Percentiles rank a stretch among this genome's conserved stretches.
These are phyloP conservation scores for Herpetotheres cachinnans DNA, from an alignment of 2,113 vertebrate genomes.

Conservation along the genomic window DNA sequence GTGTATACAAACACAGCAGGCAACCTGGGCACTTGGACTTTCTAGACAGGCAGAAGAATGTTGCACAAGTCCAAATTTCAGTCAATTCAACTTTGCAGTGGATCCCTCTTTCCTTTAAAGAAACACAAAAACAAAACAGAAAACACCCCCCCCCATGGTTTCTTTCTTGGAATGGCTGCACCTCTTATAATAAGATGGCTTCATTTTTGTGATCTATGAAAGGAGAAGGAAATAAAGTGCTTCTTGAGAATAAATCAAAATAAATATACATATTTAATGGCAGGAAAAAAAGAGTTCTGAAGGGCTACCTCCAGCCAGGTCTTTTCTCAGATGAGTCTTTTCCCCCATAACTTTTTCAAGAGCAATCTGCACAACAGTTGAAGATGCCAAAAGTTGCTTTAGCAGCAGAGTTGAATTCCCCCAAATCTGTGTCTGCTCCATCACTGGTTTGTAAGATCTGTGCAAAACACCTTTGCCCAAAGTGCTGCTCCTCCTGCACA, in stretches of 20 bases:
- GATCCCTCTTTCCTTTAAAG: conserved; percentile 42
- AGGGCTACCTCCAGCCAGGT: conserved; percentile 47
- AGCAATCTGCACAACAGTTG: conserved; percentile 35
- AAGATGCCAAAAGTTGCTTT: conserved; percentile 36
- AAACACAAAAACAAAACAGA: conserved; percentile 34
- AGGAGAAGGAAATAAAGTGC: conserved; percentile 78
- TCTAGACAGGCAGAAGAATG: conserved; percentile 48
- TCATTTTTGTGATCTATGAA: conserved; percentile 62
- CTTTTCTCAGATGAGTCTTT: conserved; percentile 28
- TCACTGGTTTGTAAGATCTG: conserved; percentile 54
- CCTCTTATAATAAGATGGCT: conserved; percentile 45
- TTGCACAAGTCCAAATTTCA: conserved; percentile 16
- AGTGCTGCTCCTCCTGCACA: conserved; percentile 31
- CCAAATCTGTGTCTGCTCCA: conserved; percentile 3
- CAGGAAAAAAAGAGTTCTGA: conserved; percentile 66
- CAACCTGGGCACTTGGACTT: conserved; percentile 8
- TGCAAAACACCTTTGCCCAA: conserved; percentile 54
- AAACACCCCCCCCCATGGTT: not conserved
- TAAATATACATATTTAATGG: conserved; percentile 78
- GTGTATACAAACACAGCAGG: conserved; percentile 38
- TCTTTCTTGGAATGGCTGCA: conserved; percentile 56
- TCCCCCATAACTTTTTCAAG: conserved; percentile 31
- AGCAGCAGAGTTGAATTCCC: conserved; percentile 51
- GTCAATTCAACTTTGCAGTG: conserved; percentile 36
- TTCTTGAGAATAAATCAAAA: conserved; percentile 79